Conservation (phyloP, 2,797 vertebrate genomes). For the Leptodactylus fallax region DNA sequence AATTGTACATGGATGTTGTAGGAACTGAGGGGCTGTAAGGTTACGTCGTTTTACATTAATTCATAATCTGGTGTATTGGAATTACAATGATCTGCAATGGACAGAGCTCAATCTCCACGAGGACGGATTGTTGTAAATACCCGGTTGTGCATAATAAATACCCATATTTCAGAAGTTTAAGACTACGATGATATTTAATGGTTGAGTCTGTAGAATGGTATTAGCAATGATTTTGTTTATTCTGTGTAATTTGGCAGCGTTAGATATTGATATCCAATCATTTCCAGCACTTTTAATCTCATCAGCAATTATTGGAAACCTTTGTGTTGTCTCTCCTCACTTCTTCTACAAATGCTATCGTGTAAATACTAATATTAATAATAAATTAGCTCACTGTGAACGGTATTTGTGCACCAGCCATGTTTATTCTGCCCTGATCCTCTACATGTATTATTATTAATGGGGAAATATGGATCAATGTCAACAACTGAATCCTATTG, state of each 20-base stretch:
- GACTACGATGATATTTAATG: constrained; percentile 26
- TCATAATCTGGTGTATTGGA: neutral
- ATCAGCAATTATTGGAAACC: constrained; percentile 78
- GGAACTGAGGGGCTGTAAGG: neutral
- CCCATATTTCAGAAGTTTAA: constrained; percentile 28
- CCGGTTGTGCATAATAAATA: constrained; percentile 39
- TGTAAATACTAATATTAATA: constrained; percentile 76
- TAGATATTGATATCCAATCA: constrained; percentile 75
- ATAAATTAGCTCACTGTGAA: constrained; percentile 81
- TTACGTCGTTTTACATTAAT: constrained; percentile 16
- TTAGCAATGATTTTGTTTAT: constrained; percentile 72
- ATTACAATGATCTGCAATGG: constrained; percentile 3
- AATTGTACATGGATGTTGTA: neutral
- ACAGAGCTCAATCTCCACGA: constrained; percentile 17
- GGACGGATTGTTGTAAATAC: constrained; percentile 35
- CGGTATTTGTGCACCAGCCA: constrained; percentile 79
- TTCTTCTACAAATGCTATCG: constrained; percentile 75
- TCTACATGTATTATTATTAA: constrained; percentile 69
- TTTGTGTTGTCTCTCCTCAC: constrained; percentile 76
- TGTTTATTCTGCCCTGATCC: constrained; percentile 76
- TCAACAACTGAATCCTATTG: neutral
- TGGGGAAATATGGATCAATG: neutral
- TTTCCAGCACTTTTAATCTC: constrained; percentile 78
- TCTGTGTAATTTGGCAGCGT: constrained; percentile 72
- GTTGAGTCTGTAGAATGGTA: constrained; percentile 73